Evolutionary conservation across 2,797 vertebrate species (phyloP), one percentile per base, ranked within the genome.

Genomic region (Centropyge bicolor): DNA sequence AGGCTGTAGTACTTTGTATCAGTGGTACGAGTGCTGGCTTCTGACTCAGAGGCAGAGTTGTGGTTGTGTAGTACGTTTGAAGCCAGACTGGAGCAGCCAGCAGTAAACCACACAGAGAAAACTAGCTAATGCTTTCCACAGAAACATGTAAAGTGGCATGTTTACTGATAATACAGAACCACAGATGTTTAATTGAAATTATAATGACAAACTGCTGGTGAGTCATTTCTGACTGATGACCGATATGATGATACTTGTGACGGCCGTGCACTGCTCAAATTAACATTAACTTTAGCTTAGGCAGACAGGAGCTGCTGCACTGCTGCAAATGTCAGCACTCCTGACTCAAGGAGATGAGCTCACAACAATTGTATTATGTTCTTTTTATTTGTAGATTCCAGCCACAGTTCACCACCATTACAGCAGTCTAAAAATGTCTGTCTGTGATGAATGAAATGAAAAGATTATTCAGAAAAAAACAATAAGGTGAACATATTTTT

Each of bases 11-110:
- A 17, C 31, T 12, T 36, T 48, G 17, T 40, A 71, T 35, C 27
- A 61, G 40, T 7, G 48, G 45, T 65, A 31, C 43, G 67, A 70
- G 54, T 54, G 27, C 19, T 68, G 70, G 49, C 59, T 69, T 40
- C 56, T 63, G 49, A 63, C 64, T 40, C 56, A 64, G 52, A 38
- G 22, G 31, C 56, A 31, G 12, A 66, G 59, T 16, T 57, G 72
- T 57, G 51, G 17, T 31, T 16, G 43, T 48, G 36, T 19, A 19
- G 74, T 35, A 6, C 24, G 13, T 36, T 8, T 41, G 9, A 27
- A 27, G n/a, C 67, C 24, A 40, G 54, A 49, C 22, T 31, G 51
- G 9, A 48, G 7, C 31, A 20, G 27, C 41, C 43, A 12, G 16
- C 8, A 35, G 40, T 35, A 24, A 51, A 65, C 11, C 19, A 36